These are phyloP conservation scores for Nansenia antarctica DNA, from an alignment of 2,113 vertebrate species.

Conservation along the genomic window DNA sequence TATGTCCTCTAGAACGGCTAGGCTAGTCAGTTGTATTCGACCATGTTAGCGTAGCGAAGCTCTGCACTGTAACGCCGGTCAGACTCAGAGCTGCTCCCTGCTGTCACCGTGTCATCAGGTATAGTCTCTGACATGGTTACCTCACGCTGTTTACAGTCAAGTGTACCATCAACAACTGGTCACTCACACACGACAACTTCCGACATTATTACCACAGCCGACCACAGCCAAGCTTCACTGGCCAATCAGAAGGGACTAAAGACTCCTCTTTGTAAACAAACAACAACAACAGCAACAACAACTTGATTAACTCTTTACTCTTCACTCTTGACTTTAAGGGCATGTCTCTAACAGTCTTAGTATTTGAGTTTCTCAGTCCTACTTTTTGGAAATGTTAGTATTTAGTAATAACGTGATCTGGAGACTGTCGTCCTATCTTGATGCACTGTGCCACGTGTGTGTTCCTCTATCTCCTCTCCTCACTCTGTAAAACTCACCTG, in stretches of 20 bases:
- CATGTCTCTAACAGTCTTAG: neutral
- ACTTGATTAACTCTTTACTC: too few relatives aligned
- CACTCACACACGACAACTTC: neutral
- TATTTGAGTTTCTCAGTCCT: neutral
- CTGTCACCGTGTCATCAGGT: neutral
- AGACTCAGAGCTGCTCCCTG: neutral
- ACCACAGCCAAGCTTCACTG: too few relatives aligned
- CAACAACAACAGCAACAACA: too few relatives aligned
- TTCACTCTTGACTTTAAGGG: neutral
- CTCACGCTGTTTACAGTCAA: neutral
- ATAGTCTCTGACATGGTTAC: neutral
- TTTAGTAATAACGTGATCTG: neutral
- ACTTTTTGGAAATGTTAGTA: too few relatives aligned
- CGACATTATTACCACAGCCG: too few relatives aligned
- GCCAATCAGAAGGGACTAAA: too few relatives aligned
- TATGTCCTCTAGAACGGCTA: neutral
- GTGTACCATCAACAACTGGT: neutral
- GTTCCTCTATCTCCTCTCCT: too few relatives aligned
- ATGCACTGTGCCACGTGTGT: neutral
- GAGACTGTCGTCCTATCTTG: neutral
- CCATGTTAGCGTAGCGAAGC: neutral
- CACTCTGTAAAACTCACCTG: neutral
- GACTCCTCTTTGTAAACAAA: neutral
- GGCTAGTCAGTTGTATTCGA: neutral
- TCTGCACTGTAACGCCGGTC: neutral